Conservation (phyloP, 30 jellyfish, hydroid and myxozoan genomes). For the Hydra vulgaris region DNA sequence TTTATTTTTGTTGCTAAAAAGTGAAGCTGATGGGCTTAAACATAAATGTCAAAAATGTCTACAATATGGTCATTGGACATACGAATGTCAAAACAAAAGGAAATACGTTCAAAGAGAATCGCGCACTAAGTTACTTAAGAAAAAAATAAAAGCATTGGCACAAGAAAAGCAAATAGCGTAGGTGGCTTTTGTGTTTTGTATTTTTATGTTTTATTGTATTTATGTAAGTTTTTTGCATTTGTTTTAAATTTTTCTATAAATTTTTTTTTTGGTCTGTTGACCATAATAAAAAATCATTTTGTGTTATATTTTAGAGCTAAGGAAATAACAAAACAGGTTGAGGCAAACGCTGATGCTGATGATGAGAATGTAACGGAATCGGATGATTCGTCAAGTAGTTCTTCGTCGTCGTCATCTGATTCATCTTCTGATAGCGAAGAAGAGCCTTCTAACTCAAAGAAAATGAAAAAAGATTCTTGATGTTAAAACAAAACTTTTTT, state of each 20-base stretch:
- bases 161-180: constrained; percentile 8
- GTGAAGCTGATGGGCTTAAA: constrained; percentile 63
- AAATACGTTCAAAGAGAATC: constrained; percentile 73
- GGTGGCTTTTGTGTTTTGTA: too few species aligned
- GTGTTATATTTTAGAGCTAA: not conserved
- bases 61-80: constrained; percentile 97
- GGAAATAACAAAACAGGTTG: not conserved
- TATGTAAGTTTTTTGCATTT: too few species aligned
- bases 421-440: not conserved
- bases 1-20: too few species aligned
- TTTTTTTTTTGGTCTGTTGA: too few species aligned
- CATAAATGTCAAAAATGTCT: constrained; percentile 83
- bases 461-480: too few species aligned
- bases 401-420: not conserved
- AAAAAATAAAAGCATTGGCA: constrained; percentile 20
- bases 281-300: not conserved
- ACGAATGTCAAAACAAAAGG: constrained; percentile 69
- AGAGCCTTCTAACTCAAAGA: too few species aligned
- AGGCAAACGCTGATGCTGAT: not conserved
- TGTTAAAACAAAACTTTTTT: too few species aligned
- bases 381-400: not conserved
- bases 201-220: too few species aligned
- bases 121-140: constrained; percentile 57
- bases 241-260: too few species aligned
- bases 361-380: not conserved